Base-by-base conservation (phyloP, 2,113 vertebrate species). In the Cromileptes altivelis region DNA sequence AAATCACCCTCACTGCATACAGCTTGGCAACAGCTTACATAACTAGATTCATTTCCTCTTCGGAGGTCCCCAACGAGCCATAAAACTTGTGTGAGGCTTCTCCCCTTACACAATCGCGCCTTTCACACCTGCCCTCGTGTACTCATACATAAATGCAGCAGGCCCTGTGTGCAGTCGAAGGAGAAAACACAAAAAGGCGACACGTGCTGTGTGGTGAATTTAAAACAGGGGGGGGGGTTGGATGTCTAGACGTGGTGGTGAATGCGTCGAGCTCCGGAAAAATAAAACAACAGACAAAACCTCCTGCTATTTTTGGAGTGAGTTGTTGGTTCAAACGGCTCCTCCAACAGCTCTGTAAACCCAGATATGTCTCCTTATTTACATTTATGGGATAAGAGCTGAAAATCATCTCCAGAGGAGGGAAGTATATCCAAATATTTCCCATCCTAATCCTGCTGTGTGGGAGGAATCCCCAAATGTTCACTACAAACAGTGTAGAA, bases 21-120 rank as follows among this genome's bases (percentile, higher is more conserved):
- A 50, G 71, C 64, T 74, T 3, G 14, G 25, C 62, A 62, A 42
- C 73, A 57, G 78, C 79, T 91, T 89, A 82, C 73, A 52, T 80
- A 86, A 84, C 65, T 5, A 67, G 18, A 85, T 49, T 79, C 4
- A 84, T 69, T 85, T 90, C 88, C 82, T 83, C 70, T 56, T 47
- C 23, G 9, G 57, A 73, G 42, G 8, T 77, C 75, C 73, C 42
- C 55, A 0, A 21, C 2, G 57, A 78, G 42, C 11, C 2, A 45
- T 21, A 49, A 61, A 61, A 77, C 64, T 37, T 23, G n/a, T 37
- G 72, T 4, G 4, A 50, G 18, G 56, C n/a, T 42, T 56, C 58
- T 72, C 21, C 10, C 4, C 19, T 50, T 2, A 4, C 14, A 81
- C 87, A 71, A 47, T 63, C 1, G 1, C 0, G n/a, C 21, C 40